phyloP scores from a whole-genome alignment of 2,888 invertebrate species.

The Eulithis prunata region DNA sequence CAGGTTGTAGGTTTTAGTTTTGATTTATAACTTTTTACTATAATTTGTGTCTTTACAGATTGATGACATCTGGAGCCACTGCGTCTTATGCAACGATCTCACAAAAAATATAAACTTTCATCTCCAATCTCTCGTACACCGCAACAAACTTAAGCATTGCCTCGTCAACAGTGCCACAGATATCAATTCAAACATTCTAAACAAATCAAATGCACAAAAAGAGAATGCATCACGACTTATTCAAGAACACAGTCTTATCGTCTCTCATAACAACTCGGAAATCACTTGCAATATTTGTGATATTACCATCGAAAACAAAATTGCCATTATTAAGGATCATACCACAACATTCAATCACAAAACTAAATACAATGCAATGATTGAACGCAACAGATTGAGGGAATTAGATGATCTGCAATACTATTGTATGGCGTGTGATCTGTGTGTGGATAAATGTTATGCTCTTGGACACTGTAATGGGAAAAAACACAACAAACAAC shows the following conservation, averaged over 20 bases:
- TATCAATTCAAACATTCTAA: constrained; percentile 13
- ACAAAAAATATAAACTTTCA: constrained; percentile 36
- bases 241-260: constrained; percentile 19
- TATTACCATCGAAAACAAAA: constrained; percentile 17
- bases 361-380: constrained; percentile 21
- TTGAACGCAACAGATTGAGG: constrained; percentile 19
- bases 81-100: constrained; percentile 44
- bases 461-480: constrained; percentile 33
- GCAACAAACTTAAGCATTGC: constrained; percentile 31
- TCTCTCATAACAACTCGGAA: constrained; percentile 17
- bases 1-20: too few relatives aligned
- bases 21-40: too few relatives aligned
- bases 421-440: constrained; percentile 30
- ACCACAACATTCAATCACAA: constrained; percentile 24
- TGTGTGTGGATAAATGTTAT: constrained; percentile 18
- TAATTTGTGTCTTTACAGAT: constrained; percentile 32
- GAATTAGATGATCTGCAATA: constrained; percentile 19
- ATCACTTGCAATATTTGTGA: constrained; percentile 29
- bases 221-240: constrained; percentile 13
- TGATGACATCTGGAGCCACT: constrained; percentile 41
- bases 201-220: background rate
- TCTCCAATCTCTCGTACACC: constrained; percentile 23
- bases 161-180: constrained; percentile 14
- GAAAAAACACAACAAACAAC: constrained; percentile 26
- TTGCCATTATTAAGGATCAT: constrained; percentile 16